Evolutionary conservation across 2,113 vertebrate species (phyloP).

Genomic region (Phodopus roborovskii): DNA sequence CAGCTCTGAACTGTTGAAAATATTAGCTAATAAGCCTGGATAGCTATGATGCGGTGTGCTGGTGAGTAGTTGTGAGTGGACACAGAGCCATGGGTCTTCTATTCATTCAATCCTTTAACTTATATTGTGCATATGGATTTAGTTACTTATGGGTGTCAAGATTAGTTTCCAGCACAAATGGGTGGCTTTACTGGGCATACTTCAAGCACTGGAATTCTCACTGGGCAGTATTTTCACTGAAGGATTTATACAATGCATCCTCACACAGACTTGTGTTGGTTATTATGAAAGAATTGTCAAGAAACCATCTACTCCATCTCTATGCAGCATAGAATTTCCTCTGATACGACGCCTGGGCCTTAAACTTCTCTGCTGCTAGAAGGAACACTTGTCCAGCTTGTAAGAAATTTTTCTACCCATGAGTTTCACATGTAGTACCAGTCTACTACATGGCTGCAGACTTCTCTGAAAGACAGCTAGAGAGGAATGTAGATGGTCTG

Average conservation of each 20-base stretch:
- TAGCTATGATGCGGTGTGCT: accelerated
- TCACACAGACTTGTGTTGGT: background rate
- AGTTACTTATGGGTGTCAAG: background rate
- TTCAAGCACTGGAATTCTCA: background rate
- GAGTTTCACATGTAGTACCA: accelerated
- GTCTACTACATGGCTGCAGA: accelerated
- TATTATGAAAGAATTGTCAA: background rate
- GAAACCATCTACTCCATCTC: background rate
- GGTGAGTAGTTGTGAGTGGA: accelerated
- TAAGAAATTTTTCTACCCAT: background rate
- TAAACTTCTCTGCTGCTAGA: accelerated
- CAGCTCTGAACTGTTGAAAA: background rate
- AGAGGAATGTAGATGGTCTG: accelerated
- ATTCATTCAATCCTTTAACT: background rate
- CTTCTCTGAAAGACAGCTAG: background rate
- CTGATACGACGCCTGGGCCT: background rate
- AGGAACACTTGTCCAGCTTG: accelerated
- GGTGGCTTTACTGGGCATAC: background rate
- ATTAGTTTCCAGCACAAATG: background rate
- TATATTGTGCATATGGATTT: background rate
- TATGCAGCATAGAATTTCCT: background rate
- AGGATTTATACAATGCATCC: background rate
- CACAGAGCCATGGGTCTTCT: accelerated
- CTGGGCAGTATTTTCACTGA: background rate
- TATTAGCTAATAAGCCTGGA: accelerated